These are phyloP conservation scores for Loriculus beryllinus DNA, from an alignment of 2,797 vertebrate genomes.

Conservation along the genomic window DNA sequence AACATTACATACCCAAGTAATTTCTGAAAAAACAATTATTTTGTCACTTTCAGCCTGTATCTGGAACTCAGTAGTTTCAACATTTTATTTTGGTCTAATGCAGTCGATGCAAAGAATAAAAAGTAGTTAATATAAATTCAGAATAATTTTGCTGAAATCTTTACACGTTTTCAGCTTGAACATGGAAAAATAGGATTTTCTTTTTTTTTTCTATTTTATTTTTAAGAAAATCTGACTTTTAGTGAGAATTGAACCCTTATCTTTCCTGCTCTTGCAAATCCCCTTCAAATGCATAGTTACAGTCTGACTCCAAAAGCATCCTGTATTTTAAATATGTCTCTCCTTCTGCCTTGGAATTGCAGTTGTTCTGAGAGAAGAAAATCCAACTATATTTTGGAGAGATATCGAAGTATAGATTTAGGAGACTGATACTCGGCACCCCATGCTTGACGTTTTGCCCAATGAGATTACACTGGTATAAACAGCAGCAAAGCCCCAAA, in stretches of 20 bases:
- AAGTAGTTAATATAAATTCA: background rate
- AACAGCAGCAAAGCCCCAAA: background rate
- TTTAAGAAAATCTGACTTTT: background rate
- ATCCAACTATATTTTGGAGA: background rate
- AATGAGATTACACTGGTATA: background rate
- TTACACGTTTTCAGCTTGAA: background rate
- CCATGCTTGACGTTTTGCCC: background rate
- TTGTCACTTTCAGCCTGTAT: background rate
- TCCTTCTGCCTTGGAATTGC: background rate
- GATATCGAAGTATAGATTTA: background rate
- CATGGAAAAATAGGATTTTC: background rate
- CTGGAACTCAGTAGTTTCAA: background rate
- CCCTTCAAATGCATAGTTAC: background rate
- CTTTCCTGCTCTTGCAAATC: background rate
- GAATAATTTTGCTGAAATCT: background rate
- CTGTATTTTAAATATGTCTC: background rate
- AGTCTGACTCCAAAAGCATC: background rate
- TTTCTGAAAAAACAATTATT: background rate
- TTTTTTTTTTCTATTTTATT: no score
- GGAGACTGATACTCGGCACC: background rate
- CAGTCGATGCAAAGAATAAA: background rate
- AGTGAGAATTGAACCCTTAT: background rate
- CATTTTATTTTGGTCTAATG: background rate
- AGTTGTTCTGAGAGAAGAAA: background rate
- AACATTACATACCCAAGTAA: background rate